These are phyloP conservation scores for Caranx melampygus DNA, from an alignment of 2,113 vertebrate genomes.

Conservation along the genomic window DNA sequence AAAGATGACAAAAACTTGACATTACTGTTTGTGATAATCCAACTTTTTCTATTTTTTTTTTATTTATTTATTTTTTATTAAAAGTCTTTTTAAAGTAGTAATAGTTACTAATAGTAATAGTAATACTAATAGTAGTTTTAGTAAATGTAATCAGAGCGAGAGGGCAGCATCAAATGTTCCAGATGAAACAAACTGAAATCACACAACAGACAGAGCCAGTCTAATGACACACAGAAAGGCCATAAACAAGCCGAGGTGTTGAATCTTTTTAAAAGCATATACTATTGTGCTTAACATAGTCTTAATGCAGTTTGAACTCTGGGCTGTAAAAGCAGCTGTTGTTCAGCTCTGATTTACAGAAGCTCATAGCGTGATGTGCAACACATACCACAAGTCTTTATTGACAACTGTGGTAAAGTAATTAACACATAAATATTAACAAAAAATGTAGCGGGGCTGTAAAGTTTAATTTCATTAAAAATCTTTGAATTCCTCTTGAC, in stretches of 20 bases:
- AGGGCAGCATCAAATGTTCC: not conserved
- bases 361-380: constrained; percentile 51
- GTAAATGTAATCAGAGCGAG: not conserved
- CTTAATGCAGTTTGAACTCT: constrained; percentile 18
- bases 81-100: not conserved
- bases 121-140: not conserved
- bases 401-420: constrained; percentile 57
- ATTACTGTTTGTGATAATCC: constrained; percentile 15
- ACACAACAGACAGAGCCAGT: not conserved
- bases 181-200: not conserved
- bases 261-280: not conserved
- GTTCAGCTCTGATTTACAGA: constrained; percentile 49
- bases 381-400: constrained; percentile 66
- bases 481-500: constrained; percentile 28
- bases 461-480: constrained; percentile 13
- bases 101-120: too few species aligned
- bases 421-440: constrained; percentile 61
- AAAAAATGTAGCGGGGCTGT: constrained; percentile 33
- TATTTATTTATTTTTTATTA: too few species aligned
- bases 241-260: not conserved
- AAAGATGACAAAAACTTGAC: not conserved
- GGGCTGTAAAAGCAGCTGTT: constrained; percentile 26
- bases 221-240: not conserved
- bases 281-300: not conserved
- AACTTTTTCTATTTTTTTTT: not conserved